These are phyloP conservation scores for Drusus annulatus DNA, from an alignment of 1,140 invertebrate species.

Conservation along the genomic window DNA sequence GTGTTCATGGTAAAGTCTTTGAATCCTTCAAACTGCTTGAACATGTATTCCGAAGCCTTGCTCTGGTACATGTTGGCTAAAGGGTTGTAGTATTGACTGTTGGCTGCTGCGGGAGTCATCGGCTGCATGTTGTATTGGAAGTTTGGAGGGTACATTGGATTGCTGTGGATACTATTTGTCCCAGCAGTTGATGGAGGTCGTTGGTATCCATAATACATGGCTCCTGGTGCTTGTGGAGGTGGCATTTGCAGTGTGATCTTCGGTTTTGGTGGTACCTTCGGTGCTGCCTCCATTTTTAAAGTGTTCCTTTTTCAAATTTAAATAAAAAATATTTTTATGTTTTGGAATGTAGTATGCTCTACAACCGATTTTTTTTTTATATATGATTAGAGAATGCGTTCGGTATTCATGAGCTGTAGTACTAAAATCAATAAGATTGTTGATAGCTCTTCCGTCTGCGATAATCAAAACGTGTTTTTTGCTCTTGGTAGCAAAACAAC, in stretches of 20 bases:
- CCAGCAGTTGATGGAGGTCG: conserved; percentile 68
- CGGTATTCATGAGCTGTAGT: conserved; percentile 43
- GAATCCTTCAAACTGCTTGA: conserved; percentile 82
- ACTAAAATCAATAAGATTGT: conserved; percentile 46
- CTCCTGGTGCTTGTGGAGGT: conserved; percentile 62
- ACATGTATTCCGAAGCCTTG: conserved; percentile 81
- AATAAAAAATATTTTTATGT: background rate
- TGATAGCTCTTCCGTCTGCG: conserved; percentile 42
- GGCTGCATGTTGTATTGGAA: conserved; percentile 65
- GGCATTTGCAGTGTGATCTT: conserved; percentile 73
- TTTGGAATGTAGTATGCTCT: background rate
- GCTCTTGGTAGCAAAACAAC: conserved; percentile 32
- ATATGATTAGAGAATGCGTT: background rate
- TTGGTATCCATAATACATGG: conserved; percentile 58
- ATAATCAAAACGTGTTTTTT: conserved; percentile 24
- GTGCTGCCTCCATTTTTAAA: conserved; percentile 47
- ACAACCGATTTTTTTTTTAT: background rate
- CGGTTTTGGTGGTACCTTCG: conserved; percentile 64
- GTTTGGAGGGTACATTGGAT: conserved; percentile 55
- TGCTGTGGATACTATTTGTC: conserved; percentile 56
- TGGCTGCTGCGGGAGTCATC: conserved; percentile 68
- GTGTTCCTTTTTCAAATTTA: background rate
- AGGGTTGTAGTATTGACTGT: conserved; percentile 70
- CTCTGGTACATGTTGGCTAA: conserved; percentile 75
- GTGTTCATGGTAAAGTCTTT: conserved; percentile 81